Conservation (phyloP, 2,113 vertebrate genomes). For the Chaetorhynchus papuensis region DNA sequence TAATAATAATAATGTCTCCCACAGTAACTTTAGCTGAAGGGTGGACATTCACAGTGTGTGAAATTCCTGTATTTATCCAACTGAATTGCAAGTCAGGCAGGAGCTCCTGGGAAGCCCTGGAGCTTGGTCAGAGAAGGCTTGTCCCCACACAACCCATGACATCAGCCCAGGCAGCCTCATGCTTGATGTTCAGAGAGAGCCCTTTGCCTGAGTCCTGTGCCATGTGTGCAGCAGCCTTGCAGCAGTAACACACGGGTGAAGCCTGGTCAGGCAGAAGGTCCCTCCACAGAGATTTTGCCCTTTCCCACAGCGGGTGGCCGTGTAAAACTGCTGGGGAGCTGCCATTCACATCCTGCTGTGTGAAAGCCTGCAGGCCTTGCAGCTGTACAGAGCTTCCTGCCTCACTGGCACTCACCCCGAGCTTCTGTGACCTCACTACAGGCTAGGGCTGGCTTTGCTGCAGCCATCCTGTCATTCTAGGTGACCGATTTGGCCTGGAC, state of each 20-base stretch:
- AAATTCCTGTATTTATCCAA: neutral
- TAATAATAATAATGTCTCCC: neutral
- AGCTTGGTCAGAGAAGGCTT: neutral
- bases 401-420: neutral
- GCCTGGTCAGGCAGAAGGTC: neutral
- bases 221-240: neutral
- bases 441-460: neutral
- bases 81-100: neutral
- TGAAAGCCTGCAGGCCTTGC: neutral
- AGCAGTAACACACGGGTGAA: neutral
- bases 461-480: neutral
- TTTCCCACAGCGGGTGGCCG: neutral
- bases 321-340: neutral
- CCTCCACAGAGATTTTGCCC: neutral
- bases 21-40: neutral
- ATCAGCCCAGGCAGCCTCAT: neutral
- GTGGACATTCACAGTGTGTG: neutral
- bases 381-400: neutral
- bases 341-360: neutral
- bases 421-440: neutral
- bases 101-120: neutral
- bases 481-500: neutral
- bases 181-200: fast-evolving
- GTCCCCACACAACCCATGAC: neutral
- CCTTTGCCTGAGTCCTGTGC: neutral